Evolutionary conservation across 2,113 vertebrate genomes (phyloP).

Genomic region (Noturus placidus): DNA sequence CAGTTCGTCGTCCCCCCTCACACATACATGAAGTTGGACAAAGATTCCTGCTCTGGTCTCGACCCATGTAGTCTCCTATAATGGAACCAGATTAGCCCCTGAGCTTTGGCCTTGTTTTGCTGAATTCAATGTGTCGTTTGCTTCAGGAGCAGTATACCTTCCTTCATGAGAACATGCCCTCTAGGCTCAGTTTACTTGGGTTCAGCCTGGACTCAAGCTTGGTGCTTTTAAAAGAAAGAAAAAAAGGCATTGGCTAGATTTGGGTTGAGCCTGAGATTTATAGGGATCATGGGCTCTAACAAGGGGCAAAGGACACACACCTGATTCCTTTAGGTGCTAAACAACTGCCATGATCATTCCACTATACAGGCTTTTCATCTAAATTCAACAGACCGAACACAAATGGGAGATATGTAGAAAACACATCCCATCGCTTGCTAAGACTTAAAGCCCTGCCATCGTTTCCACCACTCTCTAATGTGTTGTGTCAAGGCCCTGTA

Average conservation of each 20-base stretch:
- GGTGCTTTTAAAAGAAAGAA: not conserved
- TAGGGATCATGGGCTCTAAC: not conserved
- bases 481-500: not conserved
- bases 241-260: not conserved
- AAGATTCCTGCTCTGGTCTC: not conserved
- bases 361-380: not conserved
- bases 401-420: not conserved
- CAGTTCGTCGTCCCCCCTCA: not conserved
- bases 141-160: not conserved
- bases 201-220: not conserved
- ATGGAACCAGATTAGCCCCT: constrained; percentile 32
- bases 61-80: not conserved
- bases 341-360: not conserved
- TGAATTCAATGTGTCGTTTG: constrained; percentile 12
- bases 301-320: not conserved
- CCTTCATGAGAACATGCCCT: not conserved
- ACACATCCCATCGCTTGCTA: not conserved
- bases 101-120: constrained; percentile 40
- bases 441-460: not conserved
- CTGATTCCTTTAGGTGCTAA: not conserved
- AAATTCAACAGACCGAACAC: not conserved
- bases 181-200: constrained; percentile 13
- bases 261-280: not conserved
- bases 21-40: not conserved
- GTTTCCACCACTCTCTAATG: not conserved